These are phyloP conservation scores for Anas capensis DNA, from an alignment of 2,797 vertebrate species.

Conservation along the genomic window DNA sequence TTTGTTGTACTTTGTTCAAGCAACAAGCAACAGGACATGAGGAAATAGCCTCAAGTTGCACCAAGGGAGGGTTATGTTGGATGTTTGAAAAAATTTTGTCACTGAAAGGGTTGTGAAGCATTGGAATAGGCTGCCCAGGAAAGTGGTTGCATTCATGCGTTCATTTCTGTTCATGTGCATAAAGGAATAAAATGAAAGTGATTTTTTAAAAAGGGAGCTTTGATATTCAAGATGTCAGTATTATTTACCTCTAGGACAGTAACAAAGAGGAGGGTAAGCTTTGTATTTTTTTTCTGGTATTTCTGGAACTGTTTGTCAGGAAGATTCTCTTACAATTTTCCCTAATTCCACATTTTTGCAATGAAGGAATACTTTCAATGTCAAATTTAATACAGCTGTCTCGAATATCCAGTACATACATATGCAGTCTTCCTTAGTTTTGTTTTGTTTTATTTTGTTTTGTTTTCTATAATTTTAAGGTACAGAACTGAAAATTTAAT, in stretches of 20 bases:
- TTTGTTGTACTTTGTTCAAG: too few species aligned
- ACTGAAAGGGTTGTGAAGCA: too few species aligned
- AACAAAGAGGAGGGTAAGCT: neutral
- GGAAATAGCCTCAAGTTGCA: too few species aligned
- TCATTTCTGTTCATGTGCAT: neutral
- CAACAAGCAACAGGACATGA: too few species aligned
- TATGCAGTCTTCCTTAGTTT: neutral
- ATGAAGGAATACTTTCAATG: neutral
- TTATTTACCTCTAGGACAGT: neutral
- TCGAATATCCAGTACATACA: neutral
- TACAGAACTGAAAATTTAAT: neutral
- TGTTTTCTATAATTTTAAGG: neutral
- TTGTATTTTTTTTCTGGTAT: neutral
- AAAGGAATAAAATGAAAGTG: neutral
- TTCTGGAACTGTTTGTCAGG: neutral
- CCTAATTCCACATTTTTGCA: neutral
- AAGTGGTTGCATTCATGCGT: too few species aligned
- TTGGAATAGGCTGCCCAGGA: too few species aligned
- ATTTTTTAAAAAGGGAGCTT: neutral
- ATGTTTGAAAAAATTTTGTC: too few species aligned
- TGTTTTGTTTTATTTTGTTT: too few species aligned
- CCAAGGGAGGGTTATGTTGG: too few species aligned
- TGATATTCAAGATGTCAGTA: neutral
- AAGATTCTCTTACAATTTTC: neutral
- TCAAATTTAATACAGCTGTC: neutral